Evolutionary conservation across 2,888 invertebrate genomes (phyloP), one percentile per base, ranked within the genome.

Genomic region (Podotricha telesiphe): DNA sequence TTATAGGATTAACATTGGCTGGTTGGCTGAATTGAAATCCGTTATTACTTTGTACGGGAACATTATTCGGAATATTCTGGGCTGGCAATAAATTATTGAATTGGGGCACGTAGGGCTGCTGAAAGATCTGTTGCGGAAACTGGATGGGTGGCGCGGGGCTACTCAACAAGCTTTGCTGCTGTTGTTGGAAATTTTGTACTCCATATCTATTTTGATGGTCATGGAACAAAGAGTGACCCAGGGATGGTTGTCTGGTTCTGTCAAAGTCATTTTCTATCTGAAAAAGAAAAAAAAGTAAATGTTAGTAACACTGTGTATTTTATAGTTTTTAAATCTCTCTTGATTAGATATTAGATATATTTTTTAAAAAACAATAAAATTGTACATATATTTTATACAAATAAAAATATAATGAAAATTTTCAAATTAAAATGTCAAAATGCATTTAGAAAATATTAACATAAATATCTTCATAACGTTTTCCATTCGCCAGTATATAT

Each of bases 231-330:
- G 89, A 81, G 68, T 89, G 91, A 66, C 87, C 87, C 74, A 87
- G 77, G 34, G 85, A 76, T 47, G 87, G 83, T 75, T 91, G 91
- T 81, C 92, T 86, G 85, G 86, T 88, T 85, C 91, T 86, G 75
- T 93, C 93, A 82, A 84, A 93, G 75, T 93, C 92, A 88, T 93
- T 91, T 80, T 93, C 93, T 82, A 89, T 82, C 93, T 93, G 91
- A 42, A 91, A 89, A 74, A 74, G 82, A 78, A 66, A 78, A 73
- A 80, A 75, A 70, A 61, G 59, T 15, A 8, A 11, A n/a, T 28
- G 45, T 66, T 58, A 69, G 10, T 53, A 59, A 55, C 17, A 22
- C 15, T 3, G 28, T 5, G 28, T 37, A 8, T 7, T 6, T 37
- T 37, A 37, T 37, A 37, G 10, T 8, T 6, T 28, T 28, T 28